Evolutionary conservation across 2,797 vertebrate species (phyloP).

Genomic region (Danio aesculapii): DNA sequence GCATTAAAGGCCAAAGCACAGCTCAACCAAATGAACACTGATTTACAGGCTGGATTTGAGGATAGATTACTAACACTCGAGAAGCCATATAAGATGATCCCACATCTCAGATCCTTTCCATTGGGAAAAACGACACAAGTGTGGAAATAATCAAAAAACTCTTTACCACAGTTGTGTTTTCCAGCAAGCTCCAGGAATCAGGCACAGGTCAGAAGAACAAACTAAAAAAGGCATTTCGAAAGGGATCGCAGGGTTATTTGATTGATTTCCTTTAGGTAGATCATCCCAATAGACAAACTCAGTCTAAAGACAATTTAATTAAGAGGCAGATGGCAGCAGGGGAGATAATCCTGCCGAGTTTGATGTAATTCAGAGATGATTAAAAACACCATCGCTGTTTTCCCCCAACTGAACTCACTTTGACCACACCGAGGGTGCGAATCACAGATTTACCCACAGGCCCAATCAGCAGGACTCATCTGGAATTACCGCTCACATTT

Average conservation of each 20-base stretch:
- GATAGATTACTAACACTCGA: constrained; percentile 18
- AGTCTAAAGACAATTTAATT: constrained; percentile 64
- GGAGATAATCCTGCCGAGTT: constrained; percentile 60
- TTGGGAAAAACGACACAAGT: not conserved
- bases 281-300: constrained; percentile 51
- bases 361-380: constrained; percentile 60
- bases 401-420: constrained; percentile 53
- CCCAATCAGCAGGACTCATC: not conserved
- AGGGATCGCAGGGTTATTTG: constrained; percentile 22
- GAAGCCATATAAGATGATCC: not conserved
- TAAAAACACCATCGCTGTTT: constrained; percentile 55
- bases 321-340: constrained; percentile 53
- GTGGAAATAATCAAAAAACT: constrained; percentile 2
- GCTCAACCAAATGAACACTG: constrained; percentile 5
- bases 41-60: constrained; percentile 9
- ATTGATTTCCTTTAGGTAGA: constrained; percentile 50
- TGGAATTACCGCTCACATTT: constrained; percentile 30
- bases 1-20: constrained; percentile 12
- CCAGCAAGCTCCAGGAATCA: not conserved
- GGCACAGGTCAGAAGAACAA: constrained; percentile 4
- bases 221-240: not conserved
- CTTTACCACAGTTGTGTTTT: constrained; percentile 10
- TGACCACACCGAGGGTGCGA: constrained; percentile 41
- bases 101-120: not conserved
- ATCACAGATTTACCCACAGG: constrained; percentile 34